Evolutionary conservation across 2,888 invertebrate species (phyloP), one percentile per base, ranked within the genome.

Genomic region (Aromia moschata): DNA sequence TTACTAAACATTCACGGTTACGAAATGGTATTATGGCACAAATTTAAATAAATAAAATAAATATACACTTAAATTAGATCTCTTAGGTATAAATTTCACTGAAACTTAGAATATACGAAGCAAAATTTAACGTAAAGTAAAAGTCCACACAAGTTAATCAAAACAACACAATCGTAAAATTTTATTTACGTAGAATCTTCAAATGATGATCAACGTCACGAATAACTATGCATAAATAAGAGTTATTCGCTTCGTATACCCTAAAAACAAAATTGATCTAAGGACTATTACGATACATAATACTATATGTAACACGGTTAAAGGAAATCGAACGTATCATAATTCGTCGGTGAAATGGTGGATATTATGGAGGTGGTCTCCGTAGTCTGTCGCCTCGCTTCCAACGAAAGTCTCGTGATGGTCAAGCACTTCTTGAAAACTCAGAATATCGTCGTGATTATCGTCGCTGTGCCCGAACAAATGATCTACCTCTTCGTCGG

Each of bases 341-440:
- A 95, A 86, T 78, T 95, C 95, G 75, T 95, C 95, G 56, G 86
- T 83, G 71, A 93, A 90, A 62, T 85, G 84, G 74, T 92, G 89
- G 51, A 92, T 89, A 65, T 92, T 91, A 70, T 92, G 87, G 59
- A 94, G 83, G 78, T 94, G 92, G 75, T 92, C 89, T 10, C 93
- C 94, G 80, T 92, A 93, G 81, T 93, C 93, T 0, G 94, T 92
- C 3, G 91, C 94, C 82, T 96, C 95, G 76, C 94, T 94, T 51
- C 96, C 96, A 2, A 96, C 96, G 83, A 97, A 97, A 49, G 89
- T 86, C 65, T 93, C 91, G 79, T 96, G 91, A 77, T 95, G 93
- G 0, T 87, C 85, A 0, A 95, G 80, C 41, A 97, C 86, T 84
- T 97, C 97, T 1, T 87, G 84, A 79, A 89, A 92, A 1, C 90